Conservation (phyloP, 1,140 invertebrate genomes). For the Stratiolaelaps scimitus region DNA sequence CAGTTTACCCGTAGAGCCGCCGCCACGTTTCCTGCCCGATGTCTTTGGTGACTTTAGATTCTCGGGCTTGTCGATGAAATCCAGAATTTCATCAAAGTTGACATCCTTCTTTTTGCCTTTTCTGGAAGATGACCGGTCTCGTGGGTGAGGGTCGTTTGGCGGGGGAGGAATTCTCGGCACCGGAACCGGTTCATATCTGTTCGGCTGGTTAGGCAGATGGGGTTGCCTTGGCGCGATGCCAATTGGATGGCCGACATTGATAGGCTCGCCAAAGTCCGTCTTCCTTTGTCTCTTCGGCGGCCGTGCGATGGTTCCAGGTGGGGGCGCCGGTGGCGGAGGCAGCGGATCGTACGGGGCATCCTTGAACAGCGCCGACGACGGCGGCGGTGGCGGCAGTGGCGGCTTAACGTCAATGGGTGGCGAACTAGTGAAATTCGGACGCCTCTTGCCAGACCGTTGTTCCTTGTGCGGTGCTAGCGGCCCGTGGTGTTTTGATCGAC, state of each 20-base stretch:
- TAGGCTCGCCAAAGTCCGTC: slow-evolving; percentile 5
- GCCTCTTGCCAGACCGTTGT: slow-evolving; percentile 6
- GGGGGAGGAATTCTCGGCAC: not conserved
- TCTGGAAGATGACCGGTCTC: not conserved
- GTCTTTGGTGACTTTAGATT: slow-evolving; percentile 9
- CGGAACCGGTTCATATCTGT: slow-evolving; percentile 20
- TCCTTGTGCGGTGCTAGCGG: not conserved
- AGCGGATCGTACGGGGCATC: slow-evolving; percentile 10
- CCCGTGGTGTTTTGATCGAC: not conserved
- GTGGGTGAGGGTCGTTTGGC: not conserved
- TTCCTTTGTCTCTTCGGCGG: not conserved
- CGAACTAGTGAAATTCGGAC: slow-evolving; percentile 1
- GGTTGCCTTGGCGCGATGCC: not conserved
- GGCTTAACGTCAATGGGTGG: not conserved
- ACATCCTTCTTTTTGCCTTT: slow-evolving; percentile 14
- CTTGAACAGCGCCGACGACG: slow-evolving; percentile 8
- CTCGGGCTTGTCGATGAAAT: slow-evolving; percentile 16
- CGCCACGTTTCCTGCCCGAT: not conserved
- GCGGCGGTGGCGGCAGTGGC: not conserved
- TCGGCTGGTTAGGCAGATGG: slow-evolving; percentile 17
- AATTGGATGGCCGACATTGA: slow-evolving; percentile 3
- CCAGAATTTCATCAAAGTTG: slow-evolving; percentile 10
- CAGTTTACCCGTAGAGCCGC: slow-evolving; percentile 14
- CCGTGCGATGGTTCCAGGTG: not conserved
- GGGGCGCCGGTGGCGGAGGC: not conserved